phyloP scores from a whole-genome alignment of 2,113 vertebrate species.

The Heterotis niloticus region DNA sequence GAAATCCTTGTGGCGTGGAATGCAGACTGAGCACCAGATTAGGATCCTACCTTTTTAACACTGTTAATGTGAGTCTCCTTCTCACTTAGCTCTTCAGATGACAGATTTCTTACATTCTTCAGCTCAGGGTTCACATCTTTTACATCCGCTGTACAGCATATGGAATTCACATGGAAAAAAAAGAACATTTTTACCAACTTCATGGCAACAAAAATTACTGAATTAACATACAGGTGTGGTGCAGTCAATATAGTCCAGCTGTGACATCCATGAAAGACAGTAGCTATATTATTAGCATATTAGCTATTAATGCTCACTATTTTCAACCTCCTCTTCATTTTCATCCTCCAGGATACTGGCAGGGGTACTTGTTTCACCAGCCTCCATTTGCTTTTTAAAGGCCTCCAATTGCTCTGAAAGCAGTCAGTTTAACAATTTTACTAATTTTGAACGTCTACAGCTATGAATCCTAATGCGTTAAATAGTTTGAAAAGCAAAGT shows the following conservation, averaged over 20 bases:
- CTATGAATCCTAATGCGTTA: background rate
- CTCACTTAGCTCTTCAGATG: conserved; percentile 78
- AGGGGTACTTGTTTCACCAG: conserved; percentile 85
- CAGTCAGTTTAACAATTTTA: background rate
- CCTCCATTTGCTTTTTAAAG: conserved; percentile 96
- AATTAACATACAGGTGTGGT: no score
- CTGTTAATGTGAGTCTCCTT: conserved; percentile 77
- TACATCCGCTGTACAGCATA: conserved; percentile 63
- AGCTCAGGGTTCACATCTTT: conserved; percentile 86
- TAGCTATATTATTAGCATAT: background rate
- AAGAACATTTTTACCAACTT: background rate
- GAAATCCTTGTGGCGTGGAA: background rate
- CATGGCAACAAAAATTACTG: background rate
- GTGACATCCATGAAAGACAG: no score
- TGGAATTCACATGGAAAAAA: background rate
- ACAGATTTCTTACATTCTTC: conserved; percentile 77
- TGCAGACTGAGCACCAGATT: background rate
- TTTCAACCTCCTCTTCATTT: conserved; percentile 88
- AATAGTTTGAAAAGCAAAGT: conserved; percentile 24
- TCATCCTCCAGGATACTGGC: conserved; percentile 91
- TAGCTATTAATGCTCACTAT: conserved; percentile 61
- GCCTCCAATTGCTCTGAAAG: conserved; percentile 89
- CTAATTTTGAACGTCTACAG: background rate
- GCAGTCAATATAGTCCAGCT: no score
- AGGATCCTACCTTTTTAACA: conserved; percentile 77